Evolutionary conservation across 2,797 vertebrate species (phyloP), one percentile per base, ranked within the genome.

Genomic region (Ciconia nigra): DNA sequence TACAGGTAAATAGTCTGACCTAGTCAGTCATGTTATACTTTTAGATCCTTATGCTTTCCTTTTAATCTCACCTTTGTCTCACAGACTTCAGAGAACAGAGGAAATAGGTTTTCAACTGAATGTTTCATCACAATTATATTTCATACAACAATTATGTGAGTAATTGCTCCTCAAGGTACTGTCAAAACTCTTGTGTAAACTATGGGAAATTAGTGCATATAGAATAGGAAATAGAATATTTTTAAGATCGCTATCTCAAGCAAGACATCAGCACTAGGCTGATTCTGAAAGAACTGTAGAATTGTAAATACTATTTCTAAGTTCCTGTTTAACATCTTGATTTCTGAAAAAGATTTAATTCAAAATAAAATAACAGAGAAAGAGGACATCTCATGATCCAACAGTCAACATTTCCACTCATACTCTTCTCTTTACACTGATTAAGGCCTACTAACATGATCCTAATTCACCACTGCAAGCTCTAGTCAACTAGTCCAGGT

Each of bases 341-440:
- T 74, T 91, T 97, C 35, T 62, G 29, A 61, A 94, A 80, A 66
- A 42, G 8, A 70, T 42, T 94, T 93, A 81, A 83, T 92, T 94
- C 6, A 63, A 58, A 93, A 83, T 41, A 83, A 96, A 96, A 84
- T 81, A 87, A 59, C 35, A 63, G 54, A 74, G 24, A 88, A 93
- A 90, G n/a, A 19, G 16, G 8, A 46, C 55, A 47, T 95, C 21
- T 93, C 63, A 81, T 7, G 9, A 59, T 90, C 35, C 79, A 41
- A 42, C 29, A 96, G 87, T 95, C 71, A 95, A 91, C 67, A 70
- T 35, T 69, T 67, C 46, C 85, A 55, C 66, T 52, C 70, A 61
- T 74, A 41, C 52, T 49, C 70, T 39, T 78, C 39, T 89, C 39
- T 52, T 92, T 87, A 88, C 9, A 78, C 49, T 84, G n/a, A 88